Evolutionary conservation across 2,888 invertebrate genomes (phyloP).

Genomic region (Philereme vetulata): DNA sequence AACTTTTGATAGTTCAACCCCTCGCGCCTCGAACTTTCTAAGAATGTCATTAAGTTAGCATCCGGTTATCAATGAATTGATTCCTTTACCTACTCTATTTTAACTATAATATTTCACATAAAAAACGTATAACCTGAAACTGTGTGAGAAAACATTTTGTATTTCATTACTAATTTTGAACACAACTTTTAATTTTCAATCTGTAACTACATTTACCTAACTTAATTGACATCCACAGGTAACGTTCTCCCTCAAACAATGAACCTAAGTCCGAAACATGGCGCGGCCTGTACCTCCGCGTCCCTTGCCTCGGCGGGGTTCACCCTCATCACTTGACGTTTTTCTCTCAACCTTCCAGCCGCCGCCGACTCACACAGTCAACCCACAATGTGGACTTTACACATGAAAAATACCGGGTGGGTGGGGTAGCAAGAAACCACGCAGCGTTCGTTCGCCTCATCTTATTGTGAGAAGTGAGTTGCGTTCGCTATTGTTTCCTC

Average conservation of each 20-base stretch:
- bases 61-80: slow-evolving; percentile 31
- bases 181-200: neutral
- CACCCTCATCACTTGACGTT: slow-evolving; percentile 62
- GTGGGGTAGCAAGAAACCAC: slow-evolving; percentile 60
- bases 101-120: too few species aligned
- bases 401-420: slow-evolving; percentile 53
- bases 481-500: slow-evolving; percentile 49
- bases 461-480: slow-evolving; percentile 52
- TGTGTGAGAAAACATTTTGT: too few species aligned
- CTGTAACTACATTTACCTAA: neutral
- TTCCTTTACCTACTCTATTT: neutral
- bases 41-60: slow-evolving; percentile 41
- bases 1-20: slow-evolving; percentile 66
- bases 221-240: slow-evolving; percentile 50
- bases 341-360: slow-evolving; percentile 54
- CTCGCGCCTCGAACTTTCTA: slow-evolving; percentile 48
- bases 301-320: slow-evolving; percentile 36
- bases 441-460: slow-evolving; percentile 64
- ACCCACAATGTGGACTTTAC: slow-evolving; percentile 45
- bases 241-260: slow-evolving; percentile 58
- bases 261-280: slow-evolving; percentile 66
- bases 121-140: too few species aligned
- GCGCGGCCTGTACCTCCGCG: slow-evolving; percentile 37
- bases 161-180: too few species aligned
- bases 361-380: slow-evolving; percentile 47